Conservation (phyloP, 2,888 invertebrate genomes). For the Cremastobaeus sp. region DNA sequence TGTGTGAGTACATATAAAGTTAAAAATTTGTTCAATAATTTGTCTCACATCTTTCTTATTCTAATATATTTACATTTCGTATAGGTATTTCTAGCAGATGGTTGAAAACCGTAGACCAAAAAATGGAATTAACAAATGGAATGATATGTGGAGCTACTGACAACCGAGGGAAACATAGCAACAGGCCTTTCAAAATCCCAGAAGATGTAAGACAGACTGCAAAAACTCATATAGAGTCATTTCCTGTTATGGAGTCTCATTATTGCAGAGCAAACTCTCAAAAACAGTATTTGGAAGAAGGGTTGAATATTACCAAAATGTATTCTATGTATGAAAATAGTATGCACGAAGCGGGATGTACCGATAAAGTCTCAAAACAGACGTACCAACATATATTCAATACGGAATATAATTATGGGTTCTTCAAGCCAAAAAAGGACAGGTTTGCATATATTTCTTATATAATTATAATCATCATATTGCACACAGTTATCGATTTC, state of each 20-base stretch:
- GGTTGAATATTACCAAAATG: neutral
- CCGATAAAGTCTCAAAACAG: too few relatives aligned
- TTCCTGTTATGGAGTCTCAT: too few relatives aligned
- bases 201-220: neutral
- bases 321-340: neutral
- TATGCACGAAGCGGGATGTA: neutral
- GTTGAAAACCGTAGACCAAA: neutral
- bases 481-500: too few relatives aligned
- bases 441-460: too few relatives aligned
- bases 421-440: too few relatives aligned
- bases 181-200: neutral
- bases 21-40: too few relatives aligned
- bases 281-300: slow-evolving; percentile 1
- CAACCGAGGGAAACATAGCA: neutral
- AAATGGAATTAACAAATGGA: neutral
- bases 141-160: neutral
- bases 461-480: too few relatives aligned
- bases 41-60: too few relatives aligned
- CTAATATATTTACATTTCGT: too few relatives aligned
- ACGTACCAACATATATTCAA: too few relatives aligned
- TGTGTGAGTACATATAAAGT: too few relatives aligned
- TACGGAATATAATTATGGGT: too few relatives aligned
- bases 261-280: neutral
- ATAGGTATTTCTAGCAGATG: neutral
- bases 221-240: neutral